Evolutionary conservation across 2,113 vertebrate species (phyloP).

Genomic region (Sander vitreus): DNA sequence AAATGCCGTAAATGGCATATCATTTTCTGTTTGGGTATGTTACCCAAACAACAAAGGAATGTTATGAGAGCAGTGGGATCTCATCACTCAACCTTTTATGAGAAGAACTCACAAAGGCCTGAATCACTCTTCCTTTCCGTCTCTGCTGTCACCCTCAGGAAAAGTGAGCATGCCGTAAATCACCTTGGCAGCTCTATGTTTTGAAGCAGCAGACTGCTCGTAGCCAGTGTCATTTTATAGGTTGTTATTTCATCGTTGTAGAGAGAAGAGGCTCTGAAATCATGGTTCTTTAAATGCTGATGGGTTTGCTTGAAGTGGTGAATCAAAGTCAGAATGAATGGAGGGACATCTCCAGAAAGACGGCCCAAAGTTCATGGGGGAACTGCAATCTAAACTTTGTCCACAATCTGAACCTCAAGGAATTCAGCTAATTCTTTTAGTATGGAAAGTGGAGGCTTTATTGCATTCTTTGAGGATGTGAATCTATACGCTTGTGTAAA

Average conservation of each 20-base stretch:
- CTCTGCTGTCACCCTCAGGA: conserved; percentile 79
- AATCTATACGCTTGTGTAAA: conserved; percentile 68
- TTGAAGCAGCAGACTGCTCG: conserved; percentile 71
- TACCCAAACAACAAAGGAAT: conserved; percentile 82
- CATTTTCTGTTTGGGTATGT: conserved; percentile 78
- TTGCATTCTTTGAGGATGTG: conserved; percentile 70
- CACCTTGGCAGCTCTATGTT: conserved; percentile 83
- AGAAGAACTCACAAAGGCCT: conserved; percentile 78
- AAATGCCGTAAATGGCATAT: conserved; percentile 68
- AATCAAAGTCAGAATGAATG: conserved; percentile 56
- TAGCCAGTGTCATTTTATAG: conserved; percentile 76
- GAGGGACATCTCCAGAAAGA: conserved; percentile 51
- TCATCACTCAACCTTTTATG: conserved; percentile 81
- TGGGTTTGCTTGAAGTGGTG: conserved; percentile 56
- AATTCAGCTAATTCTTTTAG: conserved; percentile 74
- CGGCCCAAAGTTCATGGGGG: conserved; percentile 39
- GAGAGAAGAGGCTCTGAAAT: conserved; percentile 53
- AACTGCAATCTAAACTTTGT: conserved; percentile 75
- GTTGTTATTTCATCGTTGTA: conserved; percentile 67
- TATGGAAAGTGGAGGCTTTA: conserved; percentile 75
- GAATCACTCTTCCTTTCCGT: conserved; percentile 74
- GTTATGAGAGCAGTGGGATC: conserved; percentile 82
- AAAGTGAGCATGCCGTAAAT: conserved; percentile 82
- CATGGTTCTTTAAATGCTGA: conserved; percentile 57
- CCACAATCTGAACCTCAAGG: conserved; percentile 70